A percentile compares a stretch with the other conserved stretches of the same genome.
These are phyloP conservation scores for Mactromeris polynyma DNA, from an alignment of 2,888 invertebrate genomes.

Conservation along the genomic window DNA sequence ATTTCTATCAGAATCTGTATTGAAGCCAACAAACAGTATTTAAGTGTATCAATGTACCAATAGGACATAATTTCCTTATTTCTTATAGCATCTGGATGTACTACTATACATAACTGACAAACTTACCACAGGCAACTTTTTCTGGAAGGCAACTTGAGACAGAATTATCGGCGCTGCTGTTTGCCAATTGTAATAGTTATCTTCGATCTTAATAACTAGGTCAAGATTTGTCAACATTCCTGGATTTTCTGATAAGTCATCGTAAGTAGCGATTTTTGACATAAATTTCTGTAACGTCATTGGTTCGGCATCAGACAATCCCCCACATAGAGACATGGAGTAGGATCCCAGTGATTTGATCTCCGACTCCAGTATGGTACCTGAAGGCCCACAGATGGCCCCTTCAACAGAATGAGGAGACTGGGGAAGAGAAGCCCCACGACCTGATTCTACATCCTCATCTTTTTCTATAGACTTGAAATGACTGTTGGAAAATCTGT, in stretches of 20 bases:
- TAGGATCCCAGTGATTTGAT: conserved; percentile 88
- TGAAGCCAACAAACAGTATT: no score
- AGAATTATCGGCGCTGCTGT: conserved; percentile 96
- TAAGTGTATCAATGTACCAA: no score
- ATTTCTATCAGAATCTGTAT: no score
- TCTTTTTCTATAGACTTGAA: conserved; percentile 74
- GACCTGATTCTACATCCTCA: conserved; percentile 97
- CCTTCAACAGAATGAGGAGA: conserved; percentile 95
- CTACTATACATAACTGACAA: no score
- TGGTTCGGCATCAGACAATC: conserved; percentile 88
- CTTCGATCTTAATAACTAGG: conserved; percentile 93
- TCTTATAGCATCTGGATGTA: no score
- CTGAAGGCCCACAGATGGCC: conserved; percentile 87
- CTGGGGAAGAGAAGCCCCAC: conserved; percentile 97
- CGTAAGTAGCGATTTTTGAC: conserved; percentile 90
- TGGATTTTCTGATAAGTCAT: conserved; percentile 90
- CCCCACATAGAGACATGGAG: conserved; percentile 93
- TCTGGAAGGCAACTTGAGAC: conserved; percentile 94
- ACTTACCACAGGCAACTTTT: conserved; percentile 91
- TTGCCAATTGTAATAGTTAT: conserved; percentile 96
- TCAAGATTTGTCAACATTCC: conserved; percentile 92
- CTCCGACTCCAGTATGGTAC: conserved; percentile 76
- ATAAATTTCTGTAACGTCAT: conserved; percentile 90
- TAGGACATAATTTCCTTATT: no score
- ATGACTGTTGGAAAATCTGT: conserved; percentile 46